phyloP scores from a whole-genome alignment of 1,140 invertebrate genomes.

The Schlechtendalia chinensis region DNA sequence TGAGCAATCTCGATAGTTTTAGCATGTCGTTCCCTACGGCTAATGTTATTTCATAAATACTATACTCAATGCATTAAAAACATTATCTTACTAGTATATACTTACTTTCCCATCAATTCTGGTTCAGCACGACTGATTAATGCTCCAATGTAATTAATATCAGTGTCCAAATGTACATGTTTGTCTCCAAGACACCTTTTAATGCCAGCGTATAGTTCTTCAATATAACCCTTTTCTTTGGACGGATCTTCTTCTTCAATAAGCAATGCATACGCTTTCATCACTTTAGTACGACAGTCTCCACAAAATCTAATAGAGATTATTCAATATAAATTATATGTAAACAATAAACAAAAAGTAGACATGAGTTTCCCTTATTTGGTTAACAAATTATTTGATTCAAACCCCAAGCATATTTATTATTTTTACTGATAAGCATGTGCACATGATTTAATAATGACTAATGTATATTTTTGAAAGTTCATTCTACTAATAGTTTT shows the following conservation, averaged over 20 bases:
- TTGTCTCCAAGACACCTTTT: constrained; percentile 79
- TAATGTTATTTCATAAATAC: constrained; percentile 52
- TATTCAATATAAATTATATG: not conserved
- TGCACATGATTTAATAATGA: no score
- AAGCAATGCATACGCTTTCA: constrained; percentile 80
- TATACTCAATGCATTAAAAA: not conserved
- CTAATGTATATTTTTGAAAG: no score
- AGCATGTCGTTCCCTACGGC: constrained; percentile 82
- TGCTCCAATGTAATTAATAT: constrained; percentile 81
- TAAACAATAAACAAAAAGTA: not conserved
- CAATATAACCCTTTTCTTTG: constrained; percentile 85
- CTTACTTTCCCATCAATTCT: constrained; percentile 75
- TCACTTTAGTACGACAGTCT: constrained; percentile 87
- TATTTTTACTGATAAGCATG: no score
- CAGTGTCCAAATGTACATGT: constrained; percentile 81
- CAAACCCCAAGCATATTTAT: no score
- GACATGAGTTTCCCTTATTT: no score
- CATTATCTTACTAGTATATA: constrained; percentile 5
- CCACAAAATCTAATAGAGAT: constrained; percentile 71
- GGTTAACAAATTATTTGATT: no score
- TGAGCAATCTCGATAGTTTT: constrained; percentile 93
- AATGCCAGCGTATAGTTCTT: constrained; percentile 80
- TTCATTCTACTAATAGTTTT: no score
- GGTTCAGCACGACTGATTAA: constrained; percentile 86
- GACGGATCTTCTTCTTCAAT: constrained; percentile 75